phyloP scores from a whole-genome alignment of 2,888 invertebrate species.

The Drosophila borborema region DNA sequence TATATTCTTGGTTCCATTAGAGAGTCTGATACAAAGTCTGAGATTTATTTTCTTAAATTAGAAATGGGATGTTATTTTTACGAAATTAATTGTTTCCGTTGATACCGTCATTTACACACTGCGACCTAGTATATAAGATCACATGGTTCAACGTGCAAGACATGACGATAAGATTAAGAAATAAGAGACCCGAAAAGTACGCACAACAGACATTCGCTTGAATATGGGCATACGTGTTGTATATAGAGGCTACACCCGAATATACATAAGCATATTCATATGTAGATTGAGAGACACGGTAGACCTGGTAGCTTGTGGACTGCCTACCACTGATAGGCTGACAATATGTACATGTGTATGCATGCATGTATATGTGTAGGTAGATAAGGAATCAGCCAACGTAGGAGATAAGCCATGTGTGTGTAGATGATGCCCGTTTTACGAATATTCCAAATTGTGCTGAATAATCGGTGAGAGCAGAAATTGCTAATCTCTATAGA shows the following conservation, averaged over 20 bases:
- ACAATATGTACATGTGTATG: not conserved
- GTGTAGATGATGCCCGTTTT: conserved; percentile 28
- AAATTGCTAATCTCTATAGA: conserved; percentile 11
- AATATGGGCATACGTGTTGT: not conserved
- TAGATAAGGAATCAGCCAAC: conserved; percentile 27
- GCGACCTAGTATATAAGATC: not conserved
- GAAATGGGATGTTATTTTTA: not conserved
- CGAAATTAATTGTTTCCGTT: not conserved
- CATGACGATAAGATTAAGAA: conserved; percentile 20
- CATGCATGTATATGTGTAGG: not conserved
- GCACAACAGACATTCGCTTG: not conserved
- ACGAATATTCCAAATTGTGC: conserved; percentile 7
- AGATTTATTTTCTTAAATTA: not conserved
- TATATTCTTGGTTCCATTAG: not conserved
- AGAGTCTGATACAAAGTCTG: not conserved
- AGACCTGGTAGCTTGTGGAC: conserved; percentile 24
- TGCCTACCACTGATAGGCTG: conserved; percentile 27
- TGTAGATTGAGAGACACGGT: conserved; percentile 12
- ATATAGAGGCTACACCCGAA: not conserved
- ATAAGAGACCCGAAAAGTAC: conserved; percentile 1
- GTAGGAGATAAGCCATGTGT: conserved; percentile 30
- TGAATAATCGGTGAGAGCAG: conserved; percentile 32
- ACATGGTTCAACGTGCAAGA: conserved; percentile 10
- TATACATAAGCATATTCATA: not conserved
- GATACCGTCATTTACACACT: not conserved